Conservation (phyloP, 2,113 vertebrate genomes). For the Varanus komodoensis region DNA sequence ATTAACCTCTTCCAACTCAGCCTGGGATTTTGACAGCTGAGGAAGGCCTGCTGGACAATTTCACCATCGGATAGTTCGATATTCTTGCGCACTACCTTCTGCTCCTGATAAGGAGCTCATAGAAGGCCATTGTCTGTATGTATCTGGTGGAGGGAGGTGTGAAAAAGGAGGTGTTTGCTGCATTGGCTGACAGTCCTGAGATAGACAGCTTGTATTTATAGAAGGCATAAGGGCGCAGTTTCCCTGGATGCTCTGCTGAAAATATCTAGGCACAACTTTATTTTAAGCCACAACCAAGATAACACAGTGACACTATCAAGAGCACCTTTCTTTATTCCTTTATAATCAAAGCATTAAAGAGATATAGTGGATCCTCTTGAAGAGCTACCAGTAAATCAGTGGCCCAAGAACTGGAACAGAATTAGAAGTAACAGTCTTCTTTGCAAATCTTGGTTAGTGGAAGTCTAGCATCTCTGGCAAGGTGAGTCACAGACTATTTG, state of each 20-base stretch:
- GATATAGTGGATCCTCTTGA: not conserved
- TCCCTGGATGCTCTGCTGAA: not conserved
- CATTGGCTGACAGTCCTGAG: conserved; percentile 1
- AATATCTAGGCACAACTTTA: not conserved
- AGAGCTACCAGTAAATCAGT: not conserved
- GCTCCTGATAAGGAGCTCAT: not conserved
- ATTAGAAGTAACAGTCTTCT: not conserved
- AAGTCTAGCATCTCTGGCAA: not conserved
- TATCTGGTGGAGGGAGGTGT: not conserved
- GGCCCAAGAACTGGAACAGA: not conserved
- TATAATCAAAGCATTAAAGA: not conserved
- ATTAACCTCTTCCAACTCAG: no score
- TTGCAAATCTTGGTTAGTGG: not conserved
- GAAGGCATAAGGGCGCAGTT: not conserved
- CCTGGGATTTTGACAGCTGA: no score
- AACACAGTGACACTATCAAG: conserved; percentile 2
- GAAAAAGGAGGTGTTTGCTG: not conserved
- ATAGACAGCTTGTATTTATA: not conserved
- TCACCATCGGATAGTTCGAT: not conserved
- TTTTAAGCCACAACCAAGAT: conserved; percentile 26
- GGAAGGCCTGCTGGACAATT: not conserved
- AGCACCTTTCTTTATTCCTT: not conserved
- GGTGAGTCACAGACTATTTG: not conserved
- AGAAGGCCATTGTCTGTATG: not conserved
- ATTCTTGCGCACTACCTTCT: not conserved